These are phyloP conservation scores for Cantharis flavilabris DNA, from an alignment of 2,888 invertebrate genomes.

Conservation along the genomic window DNA sequence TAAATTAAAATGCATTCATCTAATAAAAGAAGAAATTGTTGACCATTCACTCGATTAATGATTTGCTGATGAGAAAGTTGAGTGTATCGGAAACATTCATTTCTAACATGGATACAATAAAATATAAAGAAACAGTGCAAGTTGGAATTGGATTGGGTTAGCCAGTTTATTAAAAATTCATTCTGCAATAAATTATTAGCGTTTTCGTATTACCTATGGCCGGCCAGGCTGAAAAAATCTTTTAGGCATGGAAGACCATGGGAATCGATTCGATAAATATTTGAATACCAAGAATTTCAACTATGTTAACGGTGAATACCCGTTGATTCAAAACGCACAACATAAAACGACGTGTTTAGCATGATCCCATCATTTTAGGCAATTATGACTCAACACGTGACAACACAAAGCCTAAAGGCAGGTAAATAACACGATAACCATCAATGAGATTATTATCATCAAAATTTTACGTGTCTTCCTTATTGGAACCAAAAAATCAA, in stretches of 20 bases:
- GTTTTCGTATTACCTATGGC: too few relatives aligned
- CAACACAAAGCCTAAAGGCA: background rate
- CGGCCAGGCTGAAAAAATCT: too few relatives aligned
- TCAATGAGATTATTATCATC: slow-evolving; percentile 4
- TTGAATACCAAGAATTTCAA: slow-evolving; percentile 29
- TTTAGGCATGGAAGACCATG: background rate
- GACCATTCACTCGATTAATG: background rate
- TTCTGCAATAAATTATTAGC: too few relatives aligned
- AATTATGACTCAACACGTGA: slow-evolving; percentile 21
- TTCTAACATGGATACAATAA: background rate
- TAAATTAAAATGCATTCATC: background rate
- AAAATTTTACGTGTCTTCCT: background rate
- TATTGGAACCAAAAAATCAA: background rate
- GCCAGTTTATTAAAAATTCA: too few relatives aligned
- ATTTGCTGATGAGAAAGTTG: background rate
- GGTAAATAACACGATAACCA: background rate
- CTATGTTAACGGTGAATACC: slow-evolving; percentile 32
- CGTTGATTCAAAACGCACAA: slow-evolving; percentile 26
- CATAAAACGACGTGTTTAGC: slow-evolving; percentile 24
- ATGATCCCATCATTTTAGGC: slow-evolving; percentile 17
- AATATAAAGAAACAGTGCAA: background rate
- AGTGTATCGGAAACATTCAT: background rate
- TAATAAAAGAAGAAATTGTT: background rate
- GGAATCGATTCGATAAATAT: slow-evolving; percentile 13
- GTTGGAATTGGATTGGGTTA: too few relatives aligned